Evolutionary conservation across 1,140 invertebrate species (phyloP).

Genomic region (Bradynema listronoti): DNA sequence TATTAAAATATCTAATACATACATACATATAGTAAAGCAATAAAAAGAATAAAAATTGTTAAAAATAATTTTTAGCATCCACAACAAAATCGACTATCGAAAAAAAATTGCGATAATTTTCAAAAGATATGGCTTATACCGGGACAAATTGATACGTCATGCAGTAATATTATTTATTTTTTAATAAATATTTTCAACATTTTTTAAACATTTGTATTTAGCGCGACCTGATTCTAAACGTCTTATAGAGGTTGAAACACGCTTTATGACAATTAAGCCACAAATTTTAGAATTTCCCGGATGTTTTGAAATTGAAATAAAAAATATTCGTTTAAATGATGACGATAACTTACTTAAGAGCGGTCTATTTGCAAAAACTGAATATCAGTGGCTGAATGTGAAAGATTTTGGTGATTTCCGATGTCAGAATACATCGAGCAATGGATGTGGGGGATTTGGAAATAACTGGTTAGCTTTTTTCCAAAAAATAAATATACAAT

Average conservation of each 20-base stretch:
- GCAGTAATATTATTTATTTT: conserved; percentile 45
- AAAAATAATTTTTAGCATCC: conserved; percentile 16
- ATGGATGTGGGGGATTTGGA: conserved; percentile 56
- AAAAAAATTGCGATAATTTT: conserved; percentile 43
- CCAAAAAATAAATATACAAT: neutral
- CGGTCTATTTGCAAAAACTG: conserved; percentile 54
- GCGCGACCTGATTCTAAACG: conserved; percentile 47
- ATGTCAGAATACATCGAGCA: conserved; percentile 53
- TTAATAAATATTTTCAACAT: conserved; percentile 7
- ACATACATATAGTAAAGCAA: too few relatives aligned
- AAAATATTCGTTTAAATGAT: conserved; percentile 49
- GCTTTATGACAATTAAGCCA: conserved; percentile 50
- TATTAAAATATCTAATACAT: too few relatives aligned
- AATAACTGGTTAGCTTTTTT: conserved; percentile 37
- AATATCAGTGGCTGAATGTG: conserved; percentile 58
- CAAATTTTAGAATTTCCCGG: conserved; percentile 54
- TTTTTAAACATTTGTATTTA: conserved; percentile 26
- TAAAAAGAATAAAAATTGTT: too few relatives aligned
- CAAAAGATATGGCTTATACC: conserved; percentile 57
- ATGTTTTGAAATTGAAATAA: conserved; percentile 57
- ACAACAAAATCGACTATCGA: conserved; percentile 18
- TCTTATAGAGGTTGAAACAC: conserved; percentile 51
- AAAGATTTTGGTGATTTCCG: conserved; percentile 54
- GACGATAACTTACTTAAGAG: conserved; percentile 29
- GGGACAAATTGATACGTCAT: conserved; percentile 52